Conservation (phyloP, 2,797 vertebrate species). For the Oreochromis mossambicus region DNA sequence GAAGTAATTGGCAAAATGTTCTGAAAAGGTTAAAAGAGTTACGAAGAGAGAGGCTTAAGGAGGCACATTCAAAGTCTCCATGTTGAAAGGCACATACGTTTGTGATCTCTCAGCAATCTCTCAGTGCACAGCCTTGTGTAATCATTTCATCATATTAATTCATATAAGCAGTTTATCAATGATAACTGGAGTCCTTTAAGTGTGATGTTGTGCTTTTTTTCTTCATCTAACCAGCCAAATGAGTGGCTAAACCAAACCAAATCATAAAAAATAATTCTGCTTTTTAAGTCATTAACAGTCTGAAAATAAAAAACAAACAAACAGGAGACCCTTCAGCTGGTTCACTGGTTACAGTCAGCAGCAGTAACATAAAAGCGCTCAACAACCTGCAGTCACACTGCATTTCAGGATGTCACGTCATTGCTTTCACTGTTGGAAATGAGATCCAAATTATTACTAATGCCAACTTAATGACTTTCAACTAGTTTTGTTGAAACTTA, state of each 20-base stretch:
- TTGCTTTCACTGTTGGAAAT: neutral
- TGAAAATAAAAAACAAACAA: fast-evolving
- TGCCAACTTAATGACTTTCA: neutral
- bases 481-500: neutral
- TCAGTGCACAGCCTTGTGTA: neutral
- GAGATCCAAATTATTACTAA: neutral
- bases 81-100: neutral
- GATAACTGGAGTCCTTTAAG: neutral
- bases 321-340: neutral
- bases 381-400: neutral
- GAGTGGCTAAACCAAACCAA: neutral
- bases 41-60: neutral
- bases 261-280: neutral
- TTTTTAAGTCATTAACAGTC: neutral
- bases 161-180: neutral
- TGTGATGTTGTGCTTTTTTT: neutral
- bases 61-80: neutral
- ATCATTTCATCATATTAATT: neutral
- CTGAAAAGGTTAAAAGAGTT: neutral
- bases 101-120: neutral
- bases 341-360: neutral
- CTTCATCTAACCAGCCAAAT: neutral
- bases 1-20: neutral
- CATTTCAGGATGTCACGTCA: neutral
- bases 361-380: neutral